Base-by-base conservation (phyloP, 1,140 invertebrate genomes). In the Diprion similis region DNA sequence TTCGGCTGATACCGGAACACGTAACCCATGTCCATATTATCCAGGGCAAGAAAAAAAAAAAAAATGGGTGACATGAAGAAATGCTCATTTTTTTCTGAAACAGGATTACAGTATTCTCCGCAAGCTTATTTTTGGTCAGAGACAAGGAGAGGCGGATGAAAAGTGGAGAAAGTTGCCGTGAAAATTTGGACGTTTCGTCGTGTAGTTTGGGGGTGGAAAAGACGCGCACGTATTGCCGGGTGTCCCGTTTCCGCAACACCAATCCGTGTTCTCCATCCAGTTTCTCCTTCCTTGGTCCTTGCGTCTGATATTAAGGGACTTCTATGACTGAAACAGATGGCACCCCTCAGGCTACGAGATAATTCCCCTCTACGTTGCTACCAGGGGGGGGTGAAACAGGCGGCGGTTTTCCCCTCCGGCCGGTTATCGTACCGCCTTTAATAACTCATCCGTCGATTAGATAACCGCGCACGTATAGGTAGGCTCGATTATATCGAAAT, bases 241-340 rank as follows among this genome's bases (percentile, higher is more conserved):
- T 37, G 24, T 37, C 24, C 24, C 24, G 24, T 6, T 37, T 37
- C 24, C 24, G 24, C 6, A 37, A 37, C 24, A 37, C 24, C 24
- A 3, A 37, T 37, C 24, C n/a, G n/a, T n/a, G n/a, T 37, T 37
- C 24, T 37, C 24, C 24, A 6, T n/a, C n/a, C n/a, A 37, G 2
- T n/a, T n/a, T n/a, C 24, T 6, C 24, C 6, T 6, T 37, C 24
- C 24, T 37, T 13, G 51, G 51, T 15, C 51, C n/a, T 17, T 59
- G 51, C 51, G 24, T 4, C n/a, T 17, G 51, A 59, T 59, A 59
- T 59, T 59, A 17, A 59, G 78, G 83, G 80, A 80, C 68, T 37
- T 76, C 80, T 75, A 75, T 76, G 37, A 77, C 66, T 76, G 80
- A 83, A 86, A 85, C 86, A 86, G 85, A 87, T 87, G 86, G 84